Evolutionary conservation across 2,888 invertebrate species (phyloP).

Genomic region (Poecilobothrus nobilitatus): DNA sequence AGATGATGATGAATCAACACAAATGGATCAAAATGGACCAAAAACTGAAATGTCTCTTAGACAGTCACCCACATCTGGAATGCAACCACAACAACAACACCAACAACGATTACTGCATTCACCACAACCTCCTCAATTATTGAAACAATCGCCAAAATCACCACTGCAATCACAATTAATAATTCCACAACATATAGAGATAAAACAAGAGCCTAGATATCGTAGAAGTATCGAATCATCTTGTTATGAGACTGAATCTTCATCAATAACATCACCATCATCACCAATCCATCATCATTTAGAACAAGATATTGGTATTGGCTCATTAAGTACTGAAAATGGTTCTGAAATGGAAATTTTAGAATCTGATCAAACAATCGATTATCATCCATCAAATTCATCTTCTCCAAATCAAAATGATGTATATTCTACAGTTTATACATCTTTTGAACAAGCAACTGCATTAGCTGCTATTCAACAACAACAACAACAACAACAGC

Average conservation of each 20-base stretch:
- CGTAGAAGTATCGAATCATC: constrained; percentile 24
- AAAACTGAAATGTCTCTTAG: constrained; percentile 23
- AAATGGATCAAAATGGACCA: constrained; percentile 23
- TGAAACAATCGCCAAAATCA: constrained; percentile 24
- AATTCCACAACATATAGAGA: not conserved
- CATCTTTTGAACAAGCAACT: constrained; percentile 23
- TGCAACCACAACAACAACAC: constrained; percentile 29
- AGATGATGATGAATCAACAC: constrained; percentile 43
- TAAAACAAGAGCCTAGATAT: constrained; percentile 6
- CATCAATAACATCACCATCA: constrained; percentile 27
- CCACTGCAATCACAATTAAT: constrained; percentile 19
- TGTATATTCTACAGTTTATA: constrained; percentile 21
- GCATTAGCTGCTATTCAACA: constrained; percentile 20
- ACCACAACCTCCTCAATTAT: constrained; percentile 18
- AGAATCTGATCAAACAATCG: constrained; percentile 4
- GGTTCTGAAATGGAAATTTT: constrained; percentile 5
- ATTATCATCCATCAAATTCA: constrained; percentile 7
- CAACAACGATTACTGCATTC: constrained; percentile 29
- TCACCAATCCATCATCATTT: not conserved
- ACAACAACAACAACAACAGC: constrained; percentile 16
- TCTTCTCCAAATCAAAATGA: not conserved
- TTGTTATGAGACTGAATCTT: constrained; percentile 25
- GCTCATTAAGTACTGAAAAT: not conserved
- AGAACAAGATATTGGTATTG: not conserved
- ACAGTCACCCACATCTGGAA: constrained; percentile 26